phyloP scores from a whole-genome alignment of 1,140 invertebrate genomes.

The Drosophila prosaltans region DNA sequence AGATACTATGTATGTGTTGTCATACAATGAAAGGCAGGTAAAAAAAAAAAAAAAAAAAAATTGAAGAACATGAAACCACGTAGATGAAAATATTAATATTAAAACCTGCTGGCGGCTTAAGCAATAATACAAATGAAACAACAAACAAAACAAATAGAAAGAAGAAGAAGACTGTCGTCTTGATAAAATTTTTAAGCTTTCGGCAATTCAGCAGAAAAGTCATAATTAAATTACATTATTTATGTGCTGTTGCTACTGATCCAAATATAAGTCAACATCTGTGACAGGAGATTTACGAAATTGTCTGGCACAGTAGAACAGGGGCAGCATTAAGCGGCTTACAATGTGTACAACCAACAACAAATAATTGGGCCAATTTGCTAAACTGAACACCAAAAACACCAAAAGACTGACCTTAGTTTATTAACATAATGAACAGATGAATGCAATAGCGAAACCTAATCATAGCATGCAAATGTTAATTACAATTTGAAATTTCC shows the following conservation, averaged over 20 bases:
- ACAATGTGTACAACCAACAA: conserved; percentile 43
- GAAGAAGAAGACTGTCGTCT: conserved; percentile 14
- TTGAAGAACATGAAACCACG: conserved; percentile 12
- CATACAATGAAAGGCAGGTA: conserved; percentile 35
- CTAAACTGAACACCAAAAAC: conserved; percentile 32
- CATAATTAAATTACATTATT: conserved; percentile 80
- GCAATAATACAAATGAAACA: conserved; percentile 44
- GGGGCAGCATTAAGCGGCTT: conserved; percentile 63
- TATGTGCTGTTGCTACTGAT: conserved; percentile 59
- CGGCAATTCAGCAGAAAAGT: conserved; percentile 40
- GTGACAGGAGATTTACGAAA: conserved; percentile 30
- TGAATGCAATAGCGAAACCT: conserved; percentile 26
- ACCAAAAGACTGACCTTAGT: conserved; percentile 28
- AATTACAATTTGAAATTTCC: conserved; percentile 17
- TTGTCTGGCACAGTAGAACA: conserved; percentile 39
- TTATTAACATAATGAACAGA: conserved; percentile 52
- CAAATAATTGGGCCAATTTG: conserved; percentile 36
- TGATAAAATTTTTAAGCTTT: conserved; percentile 26
- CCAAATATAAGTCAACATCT: conserved; percentile 40
- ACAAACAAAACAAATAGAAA: conserved; percentile 1
- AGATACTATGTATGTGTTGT: conserved; percentile 15
- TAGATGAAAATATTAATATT: conserved; percentile 52
- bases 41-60: background rate
- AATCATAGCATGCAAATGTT: conserved; percentile 5
- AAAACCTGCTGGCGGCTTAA: conserved; percentile 60